Base-by-base conservation (phyloP, 2,888 invertebrate species). In the Ptychoptera albimana region DNA sequence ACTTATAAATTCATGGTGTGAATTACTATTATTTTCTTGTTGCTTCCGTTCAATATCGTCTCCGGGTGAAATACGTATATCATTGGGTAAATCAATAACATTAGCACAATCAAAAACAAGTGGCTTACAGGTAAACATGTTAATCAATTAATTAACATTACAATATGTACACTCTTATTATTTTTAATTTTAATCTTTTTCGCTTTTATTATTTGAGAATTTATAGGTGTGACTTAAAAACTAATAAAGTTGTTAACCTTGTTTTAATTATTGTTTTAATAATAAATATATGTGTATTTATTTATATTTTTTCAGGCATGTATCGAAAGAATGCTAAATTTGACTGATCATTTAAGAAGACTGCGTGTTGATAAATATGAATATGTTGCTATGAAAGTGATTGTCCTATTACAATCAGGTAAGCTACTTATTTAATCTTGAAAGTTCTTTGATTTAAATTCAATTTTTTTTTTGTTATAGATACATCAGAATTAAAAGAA, bases 1-100 rank as follows among this genome's bases (percentile, higher is more conserved):
- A 58, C 76, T 96, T 52, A 93, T 96, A 59, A 96, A 96, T 67
- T 92, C 94, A 49, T 96, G 96, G 96, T 93, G 94, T 67, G 91
- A 92, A 67, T 69, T 92, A 55, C 67, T 92, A 53, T 74, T 92
- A 50, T 82, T 92, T 60, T 91, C 91, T 42, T 92, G 91, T 67
- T 92, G 92, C 63, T 94, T 89, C 72, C 83, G 92, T 49, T 94
- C 93, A 35, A 83, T 93, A 64, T 75, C 81, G 50, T 84, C 86
- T 42, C 91, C 91, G 8, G 88, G 89, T 9, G 87, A 91, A 63
- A 89, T 92, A 54, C 73, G 84, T 49, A 82, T 84, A 52, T 66
- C 66, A 2, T 57, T 63, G 50, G 66, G 66, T 42, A 59, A 66
- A 50, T 62, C 61, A 48, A 65, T 66, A 36, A 62, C 60, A 42